Evolutionary conservation across 2,888 invertebrate genomes (phyloP), one percentile per base, ranked within the genome.

Genomic region (Philaethria dido): DNA sequence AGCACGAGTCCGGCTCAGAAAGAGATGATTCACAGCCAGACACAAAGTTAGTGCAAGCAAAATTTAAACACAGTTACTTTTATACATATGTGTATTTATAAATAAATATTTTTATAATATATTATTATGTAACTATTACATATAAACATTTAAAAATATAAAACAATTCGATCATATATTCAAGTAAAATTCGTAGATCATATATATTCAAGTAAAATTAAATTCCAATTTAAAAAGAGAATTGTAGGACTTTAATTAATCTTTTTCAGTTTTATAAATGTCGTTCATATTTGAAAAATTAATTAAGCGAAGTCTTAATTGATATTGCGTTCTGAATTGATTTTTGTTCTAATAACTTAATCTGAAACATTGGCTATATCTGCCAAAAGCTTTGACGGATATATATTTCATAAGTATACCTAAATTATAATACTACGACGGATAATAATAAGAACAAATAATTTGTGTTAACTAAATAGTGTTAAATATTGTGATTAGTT

Each of bases 1-100:
- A 96, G 78, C 94, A 94, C 68, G 96, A 96, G 76, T 96, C 95
- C 0, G 95, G 95, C 59, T 96, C 96, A 0, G 96, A 96, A 76
- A 94, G 94, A 72, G 96, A 96, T 75, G 94, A 94, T 64, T 92
- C 94, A 75, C 86, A 93, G 66, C 89, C 88, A 14, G 89, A 91
- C 72, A 83, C 87, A 82, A 92, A 92, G 92, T 92, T 14, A 81
- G 87, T 79, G 16, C 16, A 57, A 18, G 6, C 9, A 45, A 9
- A n/a, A n/a, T n/a, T n/a, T n/a, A n/a, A n/a, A n/a, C n/a, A 44
- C 16, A 44, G 5, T 45, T 6, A 0, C 9, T 18, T 18, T 18
- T 45, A 18, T 45, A 45, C 18, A 45, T 18, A 18, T 11, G 1
- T 18, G 16, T 45, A 45, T 3, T 4, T n/a, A 16, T 5, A 8